phyloP scores from a whole-genome alignment of 2,113 vertebrate genomes.

The Benitochromis conjunctus region DNA sequence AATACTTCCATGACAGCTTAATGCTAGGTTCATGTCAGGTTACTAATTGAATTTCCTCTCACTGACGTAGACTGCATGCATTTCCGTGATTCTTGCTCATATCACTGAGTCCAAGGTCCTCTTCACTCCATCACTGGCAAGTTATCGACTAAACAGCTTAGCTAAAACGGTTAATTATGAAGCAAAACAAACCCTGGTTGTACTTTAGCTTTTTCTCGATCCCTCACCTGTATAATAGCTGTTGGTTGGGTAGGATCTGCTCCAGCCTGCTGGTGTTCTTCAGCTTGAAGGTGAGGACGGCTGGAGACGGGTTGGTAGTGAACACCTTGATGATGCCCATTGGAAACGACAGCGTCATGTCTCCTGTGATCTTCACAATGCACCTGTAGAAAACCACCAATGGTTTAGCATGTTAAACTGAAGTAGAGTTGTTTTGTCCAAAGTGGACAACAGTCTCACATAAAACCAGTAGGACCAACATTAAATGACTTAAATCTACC shows the following conservation, averaged over 20 bases:
- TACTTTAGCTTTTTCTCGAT: not conserved
- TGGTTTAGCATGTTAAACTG: not conserved
- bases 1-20: conserved; percentile 60
- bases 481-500: not conserved
- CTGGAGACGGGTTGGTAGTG: conserved; percentile 88
- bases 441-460: not conserved
- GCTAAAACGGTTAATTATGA: not conserved
- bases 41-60: conserved; percentile 64
- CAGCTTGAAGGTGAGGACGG: conserved; percentile 90
- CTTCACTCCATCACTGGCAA: not conserved
- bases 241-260: conserved; percentile 92
- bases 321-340: conserved; percentile 97
- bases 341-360: conserved; percentile 96
- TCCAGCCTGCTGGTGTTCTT: conserved; percentile 89
- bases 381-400: conserved; percentile 72
- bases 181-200: not conserved
- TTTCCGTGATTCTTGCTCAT: conserved; percentile 11
- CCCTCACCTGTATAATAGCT: conserved; percentile 88
- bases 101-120: not conserved
- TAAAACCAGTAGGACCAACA: not conserved
- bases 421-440: not conserved
- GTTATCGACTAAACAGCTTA: not conserved
- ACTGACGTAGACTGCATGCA: conserved; percentile 37
- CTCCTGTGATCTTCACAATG: conserved; percentile 98
- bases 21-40: conserved; percentile 59